Conservation (phyloP, 2,797 vertebrate species). For the Malacoraja senta region DNA sequence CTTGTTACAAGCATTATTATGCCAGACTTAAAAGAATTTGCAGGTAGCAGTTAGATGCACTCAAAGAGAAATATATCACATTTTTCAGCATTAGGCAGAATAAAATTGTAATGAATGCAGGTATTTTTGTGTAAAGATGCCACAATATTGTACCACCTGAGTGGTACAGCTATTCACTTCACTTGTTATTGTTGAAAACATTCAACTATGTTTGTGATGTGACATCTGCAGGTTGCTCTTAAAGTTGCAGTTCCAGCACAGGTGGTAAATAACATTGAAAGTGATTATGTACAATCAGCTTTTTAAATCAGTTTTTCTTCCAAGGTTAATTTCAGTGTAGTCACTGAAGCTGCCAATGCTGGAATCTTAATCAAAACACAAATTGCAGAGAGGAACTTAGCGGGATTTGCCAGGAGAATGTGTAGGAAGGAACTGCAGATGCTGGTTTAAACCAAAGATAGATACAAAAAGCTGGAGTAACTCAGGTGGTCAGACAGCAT, state of each 20-base stretch:
- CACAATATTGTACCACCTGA: not conserved
- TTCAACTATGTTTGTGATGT: not conserved
- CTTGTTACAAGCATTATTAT: not conserved
- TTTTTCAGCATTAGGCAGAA: not conserved
- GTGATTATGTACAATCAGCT: too few species aligned
- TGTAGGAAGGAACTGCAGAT: too few species aligned
- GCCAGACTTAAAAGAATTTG: not conserved
- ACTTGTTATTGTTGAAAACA: not conserved
- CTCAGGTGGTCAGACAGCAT: too few species aligned
- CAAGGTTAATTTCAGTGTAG: not conserved
- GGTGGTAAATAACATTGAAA: not conserved
- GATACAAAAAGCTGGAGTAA: too few species aligned
- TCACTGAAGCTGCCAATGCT: too few species aligned
- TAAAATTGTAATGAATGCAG: not conserved
- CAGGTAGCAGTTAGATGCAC: not conserved
- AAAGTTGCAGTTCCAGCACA: not conserved
- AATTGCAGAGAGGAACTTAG: too few species aligned
- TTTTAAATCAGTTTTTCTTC: not conserved
- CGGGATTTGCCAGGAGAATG: too few species aligned
- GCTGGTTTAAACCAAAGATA: too few species aligned
- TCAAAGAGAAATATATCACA: not conserved
- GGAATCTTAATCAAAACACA: too few species aligned
- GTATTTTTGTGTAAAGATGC: not conserved
- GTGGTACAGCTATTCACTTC: not conserved
- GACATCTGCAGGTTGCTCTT: slow-evolving; percentile 7